Percentiles rank a stretch among this genome's conserved stretches.
These are phyloP conservation scores for Okapia johnstoni DNA, from an alignment of 2,113 vertebrate species.

Conservation along the genomic window DNA sequence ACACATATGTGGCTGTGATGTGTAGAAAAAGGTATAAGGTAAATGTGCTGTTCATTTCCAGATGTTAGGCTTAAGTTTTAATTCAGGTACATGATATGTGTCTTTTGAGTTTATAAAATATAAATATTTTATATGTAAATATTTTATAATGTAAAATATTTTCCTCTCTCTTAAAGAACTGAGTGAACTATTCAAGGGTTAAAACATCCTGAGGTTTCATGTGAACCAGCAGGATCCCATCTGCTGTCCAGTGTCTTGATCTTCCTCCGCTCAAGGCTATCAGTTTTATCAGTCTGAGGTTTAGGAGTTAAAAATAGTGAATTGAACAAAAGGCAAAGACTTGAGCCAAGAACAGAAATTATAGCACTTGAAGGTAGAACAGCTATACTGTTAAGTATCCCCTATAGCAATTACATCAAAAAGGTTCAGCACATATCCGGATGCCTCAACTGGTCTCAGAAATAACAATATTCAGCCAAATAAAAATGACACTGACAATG, in stretches of 20 bases:
- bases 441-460: constrained; percentile 33
- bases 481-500: constrained; percentile 46
- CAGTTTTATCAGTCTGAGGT: constrained; percentile 19
- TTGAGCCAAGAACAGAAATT: background rate
- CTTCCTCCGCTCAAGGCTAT: background rate
- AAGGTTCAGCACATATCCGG: constrained; percentile 32
- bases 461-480: constrained; percentile 51
- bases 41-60: background rate
- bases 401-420: constrained; percentile 43
- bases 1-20: background rate
- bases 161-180: background rate
- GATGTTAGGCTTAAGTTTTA: background rate
- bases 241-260: background rate
- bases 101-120: constrained; percentile 28
- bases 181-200: background rate
- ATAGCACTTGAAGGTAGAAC: background rate
- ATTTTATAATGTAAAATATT: too few species aligned
- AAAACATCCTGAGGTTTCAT: background rate
- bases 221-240: background rate
- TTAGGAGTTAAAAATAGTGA: constrained; percentile 61
- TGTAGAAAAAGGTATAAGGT: too few species aligned
- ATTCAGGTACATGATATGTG: background rate
- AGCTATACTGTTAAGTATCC: constrained; percentile 50
- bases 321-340: constrained; percentile 61
- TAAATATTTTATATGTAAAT: too few species aligned